These are phyloP conservation scores for Musca vetustissima DNA, from an alignment of 1,140 invertebrate species.

Conservation along the genomic window DNA sequence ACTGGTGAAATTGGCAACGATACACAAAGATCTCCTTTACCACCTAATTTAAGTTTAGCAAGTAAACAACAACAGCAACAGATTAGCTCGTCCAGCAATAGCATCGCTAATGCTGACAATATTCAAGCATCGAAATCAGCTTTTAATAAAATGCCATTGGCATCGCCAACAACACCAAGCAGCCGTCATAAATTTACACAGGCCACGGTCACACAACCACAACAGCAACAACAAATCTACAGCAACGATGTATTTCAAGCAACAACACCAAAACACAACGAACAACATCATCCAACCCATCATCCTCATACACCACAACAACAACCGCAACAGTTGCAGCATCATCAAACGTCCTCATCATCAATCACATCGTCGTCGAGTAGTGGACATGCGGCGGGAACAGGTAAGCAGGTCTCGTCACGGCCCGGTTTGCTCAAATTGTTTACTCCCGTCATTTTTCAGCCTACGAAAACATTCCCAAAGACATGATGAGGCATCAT, in stretches of 20 bases:
- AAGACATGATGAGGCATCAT: conserved; percentile 50
- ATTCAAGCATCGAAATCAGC: conserved; percentile 25
- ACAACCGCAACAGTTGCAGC: conserved; percentile 18
- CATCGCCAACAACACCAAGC: conserved; percentile 28
- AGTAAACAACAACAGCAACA: conserved; percentile 36
- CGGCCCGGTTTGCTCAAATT: conserved; percentile 49
- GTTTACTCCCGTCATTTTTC: conserved; percentile 54
- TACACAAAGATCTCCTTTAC: conserved; percentile 56
- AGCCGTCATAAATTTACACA: conserved; percentile 29
- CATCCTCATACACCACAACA: conserved; percentile 24
- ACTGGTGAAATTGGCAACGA: conserved; percentile 54
- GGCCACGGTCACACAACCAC: conserved; percentile 31
- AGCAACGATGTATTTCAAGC: conserved; percentile 17
- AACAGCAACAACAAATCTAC: conserved; percentile 29
- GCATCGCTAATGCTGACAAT: conserved; percentile 27
- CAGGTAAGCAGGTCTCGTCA: conserved; percentile 42
- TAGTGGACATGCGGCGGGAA: not conserved
- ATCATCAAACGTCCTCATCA: too few species aligned
- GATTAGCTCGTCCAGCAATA: conserved; percentile 25
- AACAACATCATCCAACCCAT: conserved; percentile 30
- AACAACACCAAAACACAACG: conserved; percentile 9
- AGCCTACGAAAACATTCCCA: conserved; percentile 57
- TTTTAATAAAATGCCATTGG: conserved; percentile 22
- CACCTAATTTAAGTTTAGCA: conserved; percentile 53
- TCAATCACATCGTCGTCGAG: conserved; percentile 2